phyloP scores from a whole-genome alignment of 2,888 invertebrate species.

The Diaphora mendica region DNA sequence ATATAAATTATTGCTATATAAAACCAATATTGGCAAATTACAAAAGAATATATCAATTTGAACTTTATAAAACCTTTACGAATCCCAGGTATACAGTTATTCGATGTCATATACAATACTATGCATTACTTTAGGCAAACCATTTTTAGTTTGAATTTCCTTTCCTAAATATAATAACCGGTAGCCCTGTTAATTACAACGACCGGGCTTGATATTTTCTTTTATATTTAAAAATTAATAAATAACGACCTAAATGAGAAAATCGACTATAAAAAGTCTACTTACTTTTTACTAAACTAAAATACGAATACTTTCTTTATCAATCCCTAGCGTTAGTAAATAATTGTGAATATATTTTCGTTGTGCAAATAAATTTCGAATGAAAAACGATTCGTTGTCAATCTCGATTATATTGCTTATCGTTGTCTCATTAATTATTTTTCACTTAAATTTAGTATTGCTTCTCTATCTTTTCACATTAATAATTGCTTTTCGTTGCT shows the following conservation, averaged over 20 bases:
- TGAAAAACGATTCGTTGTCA: slow-evolving; percentile 71
- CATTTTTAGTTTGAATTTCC: background rate
- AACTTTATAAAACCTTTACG: background rate
- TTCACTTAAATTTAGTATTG: slow-evolving; percentile 52
- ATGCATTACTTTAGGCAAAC: background rate
- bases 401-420: slow-evolving; percentile 68
- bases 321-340: slow-evolving; percentile 46
- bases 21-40: background rate
- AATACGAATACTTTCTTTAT: slow-evolving; percentile 39
- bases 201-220: slow-evolving; percentile 3
- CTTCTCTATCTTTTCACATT: slow-evolving; percentile 46
- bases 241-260: slow-evolving; percentile 11
- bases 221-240: slow-evolving; percentile 4
- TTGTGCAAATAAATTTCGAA: slow-evolving; percentile 66
- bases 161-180: background rate
- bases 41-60: background rate
- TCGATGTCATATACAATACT: background rate
- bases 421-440: slow-evolving; percentile 64
- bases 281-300: slow-evolving; percentile 39
- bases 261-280: slow-evolving; percentile 33
- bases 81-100: background rate
- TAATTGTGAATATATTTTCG: slow-evolving; percentile 55
- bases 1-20: background rate
- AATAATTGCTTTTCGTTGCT: slow-evolving; percentile 51
- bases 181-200: slow-evolving; percentile 19